Conservation (phyloP, 2,113 vertebrate genomes). For the Erpornis zantholeuca region DNA sequence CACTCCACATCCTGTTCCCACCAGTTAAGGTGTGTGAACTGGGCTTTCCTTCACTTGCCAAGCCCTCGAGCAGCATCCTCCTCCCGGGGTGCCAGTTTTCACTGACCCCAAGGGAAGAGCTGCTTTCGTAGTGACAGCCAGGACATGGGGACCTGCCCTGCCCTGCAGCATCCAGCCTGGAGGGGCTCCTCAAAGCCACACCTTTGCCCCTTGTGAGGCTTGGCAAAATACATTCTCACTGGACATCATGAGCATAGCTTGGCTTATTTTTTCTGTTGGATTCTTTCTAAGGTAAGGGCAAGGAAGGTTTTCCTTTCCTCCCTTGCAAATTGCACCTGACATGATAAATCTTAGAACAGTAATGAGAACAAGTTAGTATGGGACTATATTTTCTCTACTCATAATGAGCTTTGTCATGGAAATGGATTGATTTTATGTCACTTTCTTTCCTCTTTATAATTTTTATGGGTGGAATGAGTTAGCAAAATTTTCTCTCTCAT, state of each 20-base stretch:
- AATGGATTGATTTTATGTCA: slow-evolving; percentile 55
- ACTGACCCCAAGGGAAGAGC: accelerated
- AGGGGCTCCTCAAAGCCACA: not conserved
- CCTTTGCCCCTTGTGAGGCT: not conserved
- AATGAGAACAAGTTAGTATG: slow-evolving; percentile 55
- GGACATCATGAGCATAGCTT: not conserved
- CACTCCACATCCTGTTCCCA: not conserved
- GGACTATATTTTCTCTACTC: slow-evolving; percentile 45
- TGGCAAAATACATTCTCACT: not conserved
- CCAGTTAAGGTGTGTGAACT: not conserved
- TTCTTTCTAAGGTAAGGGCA: not conserved
- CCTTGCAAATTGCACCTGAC: not conserved
- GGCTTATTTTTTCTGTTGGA: not conserved
- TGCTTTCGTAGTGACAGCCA: not conserved
- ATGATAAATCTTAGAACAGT: slow-evolving; percentile 36
- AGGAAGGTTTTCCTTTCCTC: slow-evolving; percentile 7
- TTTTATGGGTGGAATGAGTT: slow-evolving; percentile 40
- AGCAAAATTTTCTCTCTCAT: slow-evolving; percentile 25
- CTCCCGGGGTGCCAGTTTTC: not conserved
- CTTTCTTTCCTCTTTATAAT: slow-evolving; percentile 46
- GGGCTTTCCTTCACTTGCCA: not conserved
- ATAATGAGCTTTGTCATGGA: slow-evolving; percentile 51
- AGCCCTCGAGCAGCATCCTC: not conserved
- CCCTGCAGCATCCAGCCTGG: not conserved
- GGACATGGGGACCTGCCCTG: not conserved